A percentile compares a stretch with the other conserved stretches of the same genome.
Evolutionary conservation across 2,113 vertebrate species (phyloP).

Genomic region (Orthochromis indermauri): DNA sequence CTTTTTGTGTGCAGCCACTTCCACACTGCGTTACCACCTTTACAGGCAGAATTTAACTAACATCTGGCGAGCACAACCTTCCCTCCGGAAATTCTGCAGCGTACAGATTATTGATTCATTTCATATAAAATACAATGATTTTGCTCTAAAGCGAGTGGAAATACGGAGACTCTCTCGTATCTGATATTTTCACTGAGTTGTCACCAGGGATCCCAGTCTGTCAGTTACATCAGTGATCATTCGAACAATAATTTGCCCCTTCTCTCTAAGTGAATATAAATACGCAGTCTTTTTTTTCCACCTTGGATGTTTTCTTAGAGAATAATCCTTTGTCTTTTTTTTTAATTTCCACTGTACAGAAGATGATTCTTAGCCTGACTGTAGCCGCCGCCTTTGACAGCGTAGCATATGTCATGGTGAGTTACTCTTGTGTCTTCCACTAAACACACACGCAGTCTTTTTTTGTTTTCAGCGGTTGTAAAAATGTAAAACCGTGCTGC

Average conservation of each 20-base stretch:
- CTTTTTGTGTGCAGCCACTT: background rate
- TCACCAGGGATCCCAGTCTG: conserved; percentile 15
- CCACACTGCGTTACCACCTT: background rate
- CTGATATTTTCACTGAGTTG: background rate
- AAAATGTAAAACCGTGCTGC: background rate
- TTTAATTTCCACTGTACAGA: conserved; percentile 51
- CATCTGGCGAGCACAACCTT: background rate
- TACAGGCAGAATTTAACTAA: background rate
- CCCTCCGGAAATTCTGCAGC: background rate
- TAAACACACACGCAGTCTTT: background rate
- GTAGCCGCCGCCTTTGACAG: conserved; percentile 77
- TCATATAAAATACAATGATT: background rate
- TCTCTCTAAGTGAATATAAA: conserved; percentile 8
- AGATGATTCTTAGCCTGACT: conserved; percentile 78
- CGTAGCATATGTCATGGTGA: conserved; percentile 79
- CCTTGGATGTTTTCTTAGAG: background rate
- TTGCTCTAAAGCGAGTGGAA: background rate
- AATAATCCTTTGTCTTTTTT: background rate
- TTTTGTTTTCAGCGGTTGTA: background rate
- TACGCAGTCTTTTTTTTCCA: background rate
- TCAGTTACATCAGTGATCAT: conserved; percentile 26
- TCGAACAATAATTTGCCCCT: conserved; percentile 27
- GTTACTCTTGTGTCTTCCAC: conserved; percentile 20
- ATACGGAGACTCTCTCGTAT: background rate
- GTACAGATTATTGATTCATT: conserved; percentile 16